A percentile compares a stretch with the other conserved stretches of the same genome.
These are phyloP conservation scores for Synanceia verrucosa DNA, from an alignment of 2,797 vertebrate genomes.

Conservation along the genomic window DNA sequence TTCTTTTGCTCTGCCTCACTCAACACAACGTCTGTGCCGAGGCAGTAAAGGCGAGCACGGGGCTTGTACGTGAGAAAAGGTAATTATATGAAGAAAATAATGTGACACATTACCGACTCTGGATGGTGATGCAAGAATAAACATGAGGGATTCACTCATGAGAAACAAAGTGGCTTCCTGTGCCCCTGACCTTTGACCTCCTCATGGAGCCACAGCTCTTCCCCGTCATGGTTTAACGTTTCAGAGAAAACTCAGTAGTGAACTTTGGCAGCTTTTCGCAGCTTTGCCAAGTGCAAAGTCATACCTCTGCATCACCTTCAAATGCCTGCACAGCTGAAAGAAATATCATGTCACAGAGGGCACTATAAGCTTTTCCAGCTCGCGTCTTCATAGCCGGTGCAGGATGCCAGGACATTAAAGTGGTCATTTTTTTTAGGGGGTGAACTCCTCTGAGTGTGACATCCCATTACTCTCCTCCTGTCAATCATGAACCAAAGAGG, in stretches of 20 bases:
- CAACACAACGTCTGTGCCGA: slow-evolving; percentile 45
- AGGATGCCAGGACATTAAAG: slow-evolving; percentile 33
- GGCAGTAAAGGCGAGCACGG: slow-evolving; percentile 31
- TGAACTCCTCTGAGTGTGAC: slow-evolving; percentile 48
- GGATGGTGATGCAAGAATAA: neutral
- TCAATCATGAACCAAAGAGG: slow-evolving; percentile 50
- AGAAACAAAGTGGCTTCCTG: slow-evolving; percentile 4
- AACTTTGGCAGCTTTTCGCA: slow-evolving; percentile 40
- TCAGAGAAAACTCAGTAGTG: slow-evolving; percentile 26
- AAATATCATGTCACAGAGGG: slow-evolving; percentile 43
- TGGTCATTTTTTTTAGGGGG: slow-evolving; percentile 32
- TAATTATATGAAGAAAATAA: slow-evolving; percentile 11
- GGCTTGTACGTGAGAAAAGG: neutral
- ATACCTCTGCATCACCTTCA: slow-evolving; percentile 55
- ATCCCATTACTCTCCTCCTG: slow-evolving; percentile 55
- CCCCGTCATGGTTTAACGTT: slow-evolving; percentile 34
- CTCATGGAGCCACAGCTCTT: neutral
- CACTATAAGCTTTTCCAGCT: slow-evolving; percentile 10
- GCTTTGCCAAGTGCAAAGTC: slow-evolving; percentile 45
- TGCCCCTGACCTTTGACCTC: slow-evolving; percentile 24
- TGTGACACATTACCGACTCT: neutral
- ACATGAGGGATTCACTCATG: neutral
- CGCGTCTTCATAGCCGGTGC: neutral
- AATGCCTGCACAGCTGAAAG: slow-evolving; percentile 38
- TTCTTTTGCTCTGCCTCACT: slow-evolving; percentile 61